These are phyloP conservation scores for Cyanoderma ruficeps DNA, from an alignment of 2,113 vertebrate species.

Conservation along the genomic window DNA sequence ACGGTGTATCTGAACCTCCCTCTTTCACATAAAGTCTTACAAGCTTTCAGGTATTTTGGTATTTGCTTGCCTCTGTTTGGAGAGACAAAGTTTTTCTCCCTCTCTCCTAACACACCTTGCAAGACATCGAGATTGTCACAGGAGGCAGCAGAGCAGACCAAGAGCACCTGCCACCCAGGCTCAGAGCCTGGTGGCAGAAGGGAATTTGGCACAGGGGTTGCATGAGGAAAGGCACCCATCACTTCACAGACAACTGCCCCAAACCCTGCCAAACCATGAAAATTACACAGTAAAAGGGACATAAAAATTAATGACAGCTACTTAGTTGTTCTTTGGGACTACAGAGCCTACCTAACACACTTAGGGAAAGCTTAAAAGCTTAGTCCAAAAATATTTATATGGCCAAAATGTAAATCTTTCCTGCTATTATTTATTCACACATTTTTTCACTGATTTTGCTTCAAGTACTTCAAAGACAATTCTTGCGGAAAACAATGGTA, in stretches of 20 bases:
- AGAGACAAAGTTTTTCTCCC: not conserved
- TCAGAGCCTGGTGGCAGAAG: not conserved
- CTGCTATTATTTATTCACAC: not conserved
- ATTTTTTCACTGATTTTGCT: not conserved
- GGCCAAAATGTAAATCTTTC: not conserved
- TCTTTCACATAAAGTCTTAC: not conserved
- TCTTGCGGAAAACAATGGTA: not conserved
- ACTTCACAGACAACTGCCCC: not conserved
- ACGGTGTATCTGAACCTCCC: not conserved
- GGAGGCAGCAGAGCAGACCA: not conserved
- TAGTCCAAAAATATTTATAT: not conserved
- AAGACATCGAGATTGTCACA: not conserved
- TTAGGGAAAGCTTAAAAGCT: not conserved
- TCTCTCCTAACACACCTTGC: not conserved
- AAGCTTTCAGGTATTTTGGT: not conserved
- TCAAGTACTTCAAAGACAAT: not conserved
- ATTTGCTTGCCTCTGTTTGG: not conserved
- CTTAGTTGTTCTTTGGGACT: not conserved
- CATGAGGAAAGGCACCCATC: rapidly evolving
- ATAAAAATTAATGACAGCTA: not conserved
- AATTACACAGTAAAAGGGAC: not conserved
- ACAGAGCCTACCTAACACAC: not conserved
- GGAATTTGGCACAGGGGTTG: not conserved
- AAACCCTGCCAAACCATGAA: not conserved
- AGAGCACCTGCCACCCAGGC: not conserved